phyloP scores from a whole-genome alignment of 2,113 vertebrate genomes.

The Thermophis baileyi region DNA sequence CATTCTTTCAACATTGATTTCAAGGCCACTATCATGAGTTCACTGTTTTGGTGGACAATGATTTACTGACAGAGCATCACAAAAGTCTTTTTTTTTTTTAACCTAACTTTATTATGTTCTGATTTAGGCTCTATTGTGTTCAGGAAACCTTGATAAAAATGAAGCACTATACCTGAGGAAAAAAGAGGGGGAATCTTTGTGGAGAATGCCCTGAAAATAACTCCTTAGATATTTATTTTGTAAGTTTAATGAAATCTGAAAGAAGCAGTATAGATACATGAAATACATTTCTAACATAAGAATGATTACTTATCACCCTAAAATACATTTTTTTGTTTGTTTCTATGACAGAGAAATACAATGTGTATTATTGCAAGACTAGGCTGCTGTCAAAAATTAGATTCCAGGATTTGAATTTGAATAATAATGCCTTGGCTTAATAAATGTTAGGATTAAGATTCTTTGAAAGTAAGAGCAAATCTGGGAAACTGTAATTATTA shows the following conservation, averaged over 20 bases:
- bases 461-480: background rate
- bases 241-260: background rate
- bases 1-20: constrained; percentile 33
- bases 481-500: background rate
- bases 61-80: constrained; percentile 39
- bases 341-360: background rate
- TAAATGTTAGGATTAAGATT: background rate
- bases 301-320: background rate
- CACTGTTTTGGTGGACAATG: constrained; percentile 27
- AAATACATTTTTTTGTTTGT: background rate
- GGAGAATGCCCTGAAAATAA: constrained; percentile 9
- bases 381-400: background rate
- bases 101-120: constrained; percentile 23
- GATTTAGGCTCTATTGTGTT: constrained; percentile 31
- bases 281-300: background rate
- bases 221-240: constrained; percentile 5
- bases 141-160: constrained; percentile 49
- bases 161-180: background rate
- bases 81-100: constrained; percentile 31
- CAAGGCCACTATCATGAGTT: constrained; percentile 42
- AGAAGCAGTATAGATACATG: background rate
- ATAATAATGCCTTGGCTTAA: background rate
- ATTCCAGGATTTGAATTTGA: background rate
- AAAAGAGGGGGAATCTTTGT: background rate
- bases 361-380: background rate